Evolutionary conservation across 2,797 vertebrate genomes (phyloP).

Genomic region (Acomys russatus): DNA sequence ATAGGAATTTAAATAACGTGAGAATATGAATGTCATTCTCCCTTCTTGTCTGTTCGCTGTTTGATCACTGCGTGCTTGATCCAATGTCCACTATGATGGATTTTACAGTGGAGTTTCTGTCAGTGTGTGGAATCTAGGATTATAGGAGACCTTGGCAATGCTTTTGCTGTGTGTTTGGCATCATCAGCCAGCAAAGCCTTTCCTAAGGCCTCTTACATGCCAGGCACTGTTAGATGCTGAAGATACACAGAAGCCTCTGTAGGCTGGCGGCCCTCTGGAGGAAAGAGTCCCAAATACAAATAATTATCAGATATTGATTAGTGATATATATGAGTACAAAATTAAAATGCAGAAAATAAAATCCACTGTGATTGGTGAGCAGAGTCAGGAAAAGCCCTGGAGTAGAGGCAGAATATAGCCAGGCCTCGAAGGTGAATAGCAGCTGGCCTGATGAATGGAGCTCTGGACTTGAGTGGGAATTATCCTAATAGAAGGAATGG

Average conservation of each 20-base stretch:
- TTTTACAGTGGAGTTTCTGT: slow-evolving; percentile 12
- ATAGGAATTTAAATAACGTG: slow-evolving; percentile 42
- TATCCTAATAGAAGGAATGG: neutral
- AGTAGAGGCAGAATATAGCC: neutral
- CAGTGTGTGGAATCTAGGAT: neutral
- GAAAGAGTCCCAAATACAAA: neutral
- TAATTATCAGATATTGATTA: slow-evolving; percentile 17
- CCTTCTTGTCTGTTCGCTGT: neutral
- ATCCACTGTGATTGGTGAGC: neutral
- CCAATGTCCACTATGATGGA: neutral
- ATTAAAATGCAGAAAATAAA: slow-evolving; percentile 20
- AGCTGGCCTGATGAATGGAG: neutral
- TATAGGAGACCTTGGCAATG: slow-evolving; percentile 15
- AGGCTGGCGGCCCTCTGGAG: neutral
- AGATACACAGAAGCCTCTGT: neutral
- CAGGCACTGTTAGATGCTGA: neutral
- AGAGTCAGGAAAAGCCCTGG: neutral
- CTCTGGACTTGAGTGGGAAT: neutral
- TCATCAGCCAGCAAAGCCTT: neutral
- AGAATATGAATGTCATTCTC: neutral
- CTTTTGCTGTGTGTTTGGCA: neutral
- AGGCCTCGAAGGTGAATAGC: neutral
- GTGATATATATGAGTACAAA: slow-evolving; percentile 11
- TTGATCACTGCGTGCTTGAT: neutral
- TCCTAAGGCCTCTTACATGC: neutral